Conservation (phyloP, 1,140 invertebrate genomes). For the Philopotamus ludificatus region DNA sequence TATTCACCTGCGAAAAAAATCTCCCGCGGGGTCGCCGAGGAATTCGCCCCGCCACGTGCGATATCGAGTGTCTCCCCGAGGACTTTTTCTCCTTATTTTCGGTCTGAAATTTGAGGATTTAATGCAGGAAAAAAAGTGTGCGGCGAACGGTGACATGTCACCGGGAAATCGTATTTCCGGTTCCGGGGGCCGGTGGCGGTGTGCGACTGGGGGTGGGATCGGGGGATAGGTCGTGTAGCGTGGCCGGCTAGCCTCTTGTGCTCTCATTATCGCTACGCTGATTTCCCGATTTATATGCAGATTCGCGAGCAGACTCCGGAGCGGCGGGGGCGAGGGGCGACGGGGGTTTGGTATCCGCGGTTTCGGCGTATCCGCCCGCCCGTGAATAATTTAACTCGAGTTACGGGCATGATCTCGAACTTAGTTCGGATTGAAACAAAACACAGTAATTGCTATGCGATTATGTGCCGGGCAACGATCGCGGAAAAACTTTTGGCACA, state of each 20-base stretch:
- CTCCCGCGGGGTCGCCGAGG: background rate
- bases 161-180: background rate
- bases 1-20: too few species aligned
- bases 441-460: conserved; percentile 37
- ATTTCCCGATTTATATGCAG: conserved; percentile 39
- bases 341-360: background rate
- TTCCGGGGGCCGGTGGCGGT: too few species aligned
- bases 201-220: too few species aligned
- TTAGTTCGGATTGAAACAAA: conserved; percentile 36
- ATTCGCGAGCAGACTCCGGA: conserved; percentile 13
- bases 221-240: too few species aligned
- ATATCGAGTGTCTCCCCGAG: background rate
- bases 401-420: conserved; percentile 34
- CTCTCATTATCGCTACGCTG: conserved; percentile 37
- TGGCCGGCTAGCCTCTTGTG: too few species aligned
- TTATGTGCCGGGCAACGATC: conserved; percentile 14
- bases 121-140: background rate
- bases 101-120: background rate
- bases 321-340: background rate
- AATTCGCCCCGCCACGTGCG: background rate
- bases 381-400: conserved; percentile 34
- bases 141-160: background rate
- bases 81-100: background rate
- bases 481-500: conserved; percentile 35
- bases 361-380: conserved; percentile 17